Evolutionary conservation across 2,888 invertebrate genomes (phyloP), one percentile per base, ranked within the genome.

Genomic region (Dascillus cervinus): DNA sequence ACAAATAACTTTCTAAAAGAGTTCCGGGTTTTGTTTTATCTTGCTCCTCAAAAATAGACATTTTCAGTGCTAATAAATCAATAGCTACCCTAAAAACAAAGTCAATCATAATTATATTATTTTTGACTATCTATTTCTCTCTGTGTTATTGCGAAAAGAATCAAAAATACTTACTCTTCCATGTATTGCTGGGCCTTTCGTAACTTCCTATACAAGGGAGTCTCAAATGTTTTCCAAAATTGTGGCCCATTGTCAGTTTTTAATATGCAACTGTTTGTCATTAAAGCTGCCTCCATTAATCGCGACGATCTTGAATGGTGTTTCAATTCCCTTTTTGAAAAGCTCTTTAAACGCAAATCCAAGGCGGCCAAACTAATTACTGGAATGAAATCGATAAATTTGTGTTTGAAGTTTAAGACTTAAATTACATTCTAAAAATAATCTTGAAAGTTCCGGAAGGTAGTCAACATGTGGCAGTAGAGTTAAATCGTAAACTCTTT

Each of bases 341-440:
- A 83, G 51, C 82, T 75, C 29, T 79, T 63, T 44, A 89, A 69
- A 32, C 76, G 70, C 38, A 75, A 70, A 52, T 82, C 81, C 47
- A 89, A 82, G 1, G 80, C 78, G 12, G 84, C 70, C 25, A 74
- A 57, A 33, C 83, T 82, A 13, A 80, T 82, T 39, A 88, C 88
- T 89, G 58, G 47, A 74, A 72, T 11, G 24, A 19, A 11, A 36
- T 25, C 20, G 11, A 23, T 17, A 29, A 3, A 3, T 11, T 10
- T 9, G n/a, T 23, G n/a, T 9, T 23, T 11, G 11, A 32, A 29
- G 15, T 15, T 14, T 10, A 6, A 13, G 14, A 9, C 9, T 15
- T 17, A 8, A 27, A 70, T 68, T 71, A 88, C 90, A 67, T 73
- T 91, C 88, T 36, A 90, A 71, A 62, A 79, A 84, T 29, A 89